Evolutionary conservation across 2,113 vertebrate genomes (phyloP).

Genomic region (Butorides virescens): DNA sequence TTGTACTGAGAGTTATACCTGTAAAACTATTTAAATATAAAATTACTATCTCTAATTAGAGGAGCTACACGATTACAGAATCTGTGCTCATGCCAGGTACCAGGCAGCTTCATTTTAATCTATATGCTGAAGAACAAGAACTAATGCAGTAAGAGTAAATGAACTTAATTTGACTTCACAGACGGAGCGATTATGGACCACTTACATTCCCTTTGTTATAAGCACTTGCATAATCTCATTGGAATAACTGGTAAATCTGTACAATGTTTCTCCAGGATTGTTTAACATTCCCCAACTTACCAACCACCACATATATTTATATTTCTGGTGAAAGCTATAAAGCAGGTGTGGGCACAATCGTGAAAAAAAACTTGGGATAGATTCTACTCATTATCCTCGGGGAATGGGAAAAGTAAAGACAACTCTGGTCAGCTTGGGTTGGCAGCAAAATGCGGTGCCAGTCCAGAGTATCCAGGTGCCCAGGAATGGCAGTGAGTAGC

Average conservation of each 20-base stretch:
- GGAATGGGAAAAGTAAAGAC: neutral
- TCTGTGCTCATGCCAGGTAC: neutral
- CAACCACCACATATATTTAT: neutral
- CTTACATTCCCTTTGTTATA: neutral
- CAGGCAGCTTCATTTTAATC: neutral
- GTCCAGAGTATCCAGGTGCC: neutral
- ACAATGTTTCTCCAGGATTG: neutral
- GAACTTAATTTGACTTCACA: neutral
- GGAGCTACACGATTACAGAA: neutral
- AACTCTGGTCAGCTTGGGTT: neutral
- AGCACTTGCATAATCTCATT: neutral
- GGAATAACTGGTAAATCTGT: neutral
- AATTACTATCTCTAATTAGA: neutral
- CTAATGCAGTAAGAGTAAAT: neutral
- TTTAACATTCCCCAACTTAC: neutral
- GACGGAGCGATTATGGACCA: neutral
- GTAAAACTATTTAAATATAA: neutral
- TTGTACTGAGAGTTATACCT: neutral
- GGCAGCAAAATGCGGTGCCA: neutral
- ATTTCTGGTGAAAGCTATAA: neutral
- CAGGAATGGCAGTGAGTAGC: neutral
- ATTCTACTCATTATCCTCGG: neutral
- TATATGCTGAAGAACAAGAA: neutral
- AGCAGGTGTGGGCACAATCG: neutral
- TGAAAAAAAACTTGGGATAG: accelerated